Evolutionary conservation across 2,797 vertebrate species (phyloP), one percentile per base, ranked within the genome.

Genomic region (Oreochromis mossambicus): DNA sequence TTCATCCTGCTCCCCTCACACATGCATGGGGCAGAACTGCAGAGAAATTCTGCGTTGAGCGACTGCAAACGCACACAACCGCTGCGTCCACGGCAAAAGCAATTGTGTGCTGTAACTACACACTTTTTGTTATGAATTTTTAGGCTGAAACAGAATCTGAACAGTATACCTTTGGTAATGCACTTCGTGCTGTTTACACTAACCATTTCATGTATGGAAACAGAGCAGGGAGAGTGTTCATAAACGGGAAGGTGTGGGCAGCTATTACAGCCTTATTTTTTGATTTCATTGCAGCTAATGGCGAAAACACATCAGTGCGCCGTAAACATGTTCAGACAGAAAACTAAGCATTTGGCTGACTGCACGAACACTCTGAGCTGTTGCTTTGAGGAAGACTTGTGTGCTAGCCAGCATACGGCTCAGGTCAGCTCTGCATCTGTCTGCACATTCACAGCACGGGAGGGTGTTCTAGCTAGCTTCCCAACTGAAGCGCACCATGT

Each of bases 371-470:
- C 80, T 86, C 7, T 3, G 58, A 86, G 83, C 73, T 81, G 86
- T 80, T 86, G 87, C 86, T 88, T 61, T 78, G 77, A 86, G 66
- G 58, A 36, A 75, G 80, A 24, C 87, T 48, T 70, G 68, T 70
- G 52, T 75, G 52, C 76, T 82, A 38, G 8, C 17, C 14, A 77
- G 68, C 94, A 93, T 89, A 93, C 34, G 91, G 90, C 87, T 43
- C 56, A 36, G 90, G 87, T 50, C 70, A 75, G 70, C 70, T 32
- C 70, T 75, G 70, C 70, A 75, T 75, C 43, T 75, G 70, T 68
- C 32, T 34, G 41, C 11, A 77, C 73, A 8, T 50, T 83, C 78
- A 11, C 70, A 75, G 87, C 84, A 56, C 58, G 81, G 75, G 32
- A 38, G 78, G 38, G 48, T 26, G 68, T 87, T 55, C 26, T 15